These are phyloP conservation scores for Papilio elwesi DNA, from an alignment of 2,888 invertebrate species.

Conservation along the genomic window DNA sequence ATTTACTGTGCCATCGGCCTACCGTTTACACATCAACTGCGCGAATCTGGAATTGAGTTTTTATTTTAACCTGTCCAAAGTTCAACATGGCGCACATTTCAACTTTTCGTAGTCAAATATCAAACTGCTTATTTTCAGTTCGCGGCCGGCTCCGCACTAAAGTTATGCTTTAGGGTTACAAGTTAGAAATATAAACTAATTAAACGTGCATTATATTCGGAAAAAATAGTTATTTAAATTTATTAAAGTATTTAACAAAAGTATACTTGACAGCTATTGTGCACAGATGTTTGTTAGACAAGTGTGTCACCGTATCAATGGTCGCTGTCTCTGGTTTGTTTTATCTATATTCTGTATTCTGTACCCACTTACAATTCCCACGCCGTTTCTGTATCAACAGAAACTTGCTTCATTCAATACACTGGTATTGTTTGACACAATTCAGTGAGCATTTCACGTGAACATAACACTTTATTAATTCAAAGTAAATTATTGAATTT, in stretches of 20 bases:
- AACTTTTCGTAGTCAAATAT: conserved; percentile 1
- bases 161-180: background rate
- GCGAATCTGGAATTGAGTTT: conserved; percentile 13
- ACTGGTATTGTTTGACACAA: conserved; percentile 3
- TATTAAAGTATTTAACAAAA: too few relatives aligned
- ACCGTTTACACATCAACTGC: conserved; percentile 7
- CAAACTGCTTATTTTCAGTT: background rate
- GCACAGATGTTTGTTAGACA: conserved; percentile 23
- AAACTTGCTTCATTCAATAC: conserved; percentile 22
- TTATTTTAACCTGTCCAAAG: background rate
- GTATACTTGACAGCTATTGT: conserved; percentile 8
- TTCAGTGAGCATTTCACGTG: conserved; percentile 1
- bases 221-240: too few relatives aligned
- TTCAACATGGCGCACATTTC: background rate
- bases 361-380: conserved; percentile 37
- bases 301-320: conserved; percentile 39
- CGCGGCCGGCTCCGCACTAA: background rate
- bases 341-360: conserved; percentile 18
- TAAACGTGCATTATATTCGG: too few relatives aligned
- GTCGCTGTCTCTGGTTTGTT: conserved; percentile 27
- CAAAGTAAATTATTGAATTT: background rate
- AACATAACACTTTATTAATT: background rate
- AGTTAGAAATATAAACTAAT: too few relatives aligned
- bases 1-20: conserved; percentile 1
- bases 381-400: conserved; percentile 19